phyloP scores from a whole-genome alignment of 2,797 vertebrate species.

The Anomalospiza imberbis region DNA sequence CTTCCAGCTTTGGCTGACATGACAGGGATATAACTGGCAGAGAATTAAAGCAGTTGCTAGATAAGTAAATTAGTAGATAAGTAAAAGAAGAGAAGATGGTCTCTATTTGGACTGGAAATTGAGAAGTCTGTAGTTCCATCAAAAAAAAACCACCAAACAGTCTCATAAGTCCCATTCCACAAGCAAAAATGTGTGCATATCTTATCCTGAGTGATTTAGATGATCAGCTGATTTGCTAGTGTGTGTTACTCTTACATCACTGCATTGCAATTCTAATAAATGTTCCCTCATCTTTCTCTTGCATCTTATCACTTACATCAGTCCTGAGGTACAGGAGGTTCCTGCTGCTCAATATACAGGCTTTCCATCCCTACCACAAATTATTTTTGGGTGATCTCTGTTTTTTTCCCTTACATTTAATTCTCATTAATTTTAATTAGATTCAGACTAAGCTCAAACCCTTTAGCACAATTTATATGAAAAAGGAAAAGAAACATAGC shows the following conservation, averaged over 20 bases:
- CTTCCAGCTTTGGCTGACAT: neutral
- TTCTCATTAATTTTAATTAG: conserved; percentile 28
- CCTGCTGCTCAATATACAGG: neutral
- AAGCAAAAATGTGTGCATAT: neutral
- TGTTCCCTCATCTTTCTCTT: neutral
- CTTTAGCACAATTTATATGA: conserved; percentile 21
- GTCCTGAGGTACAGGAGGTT: neutral
- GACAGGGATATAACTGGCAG: neutral
- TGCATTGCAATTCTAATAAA: neutral
- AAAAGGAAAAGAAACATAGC: conserved; percentile 33
- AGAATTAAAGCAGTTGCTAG: neutral
- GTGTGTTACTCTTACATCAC: neutral
- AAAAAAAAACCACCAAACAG: neutral
- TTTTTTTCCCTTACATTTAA: neutral
- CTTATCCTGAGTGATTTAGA: neutral
- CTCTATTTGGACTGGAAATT: neutral
- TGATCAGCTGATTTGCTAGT: neutral
- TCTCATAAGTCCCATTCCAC: neutral
- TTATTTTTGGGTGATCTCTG: neutral
- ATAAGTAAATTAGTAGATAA: neutral
- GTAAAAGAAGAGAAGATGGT: neutral
- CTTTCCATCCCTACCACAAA: neutral
- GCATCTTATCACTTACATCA: neutral
- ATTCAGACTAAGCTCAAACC: neutral
- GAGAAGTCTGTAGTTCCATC: neutral